Conservation (phyloP, 2,888 invertebrate genomes). For the Heliconius aoede region DNA sequence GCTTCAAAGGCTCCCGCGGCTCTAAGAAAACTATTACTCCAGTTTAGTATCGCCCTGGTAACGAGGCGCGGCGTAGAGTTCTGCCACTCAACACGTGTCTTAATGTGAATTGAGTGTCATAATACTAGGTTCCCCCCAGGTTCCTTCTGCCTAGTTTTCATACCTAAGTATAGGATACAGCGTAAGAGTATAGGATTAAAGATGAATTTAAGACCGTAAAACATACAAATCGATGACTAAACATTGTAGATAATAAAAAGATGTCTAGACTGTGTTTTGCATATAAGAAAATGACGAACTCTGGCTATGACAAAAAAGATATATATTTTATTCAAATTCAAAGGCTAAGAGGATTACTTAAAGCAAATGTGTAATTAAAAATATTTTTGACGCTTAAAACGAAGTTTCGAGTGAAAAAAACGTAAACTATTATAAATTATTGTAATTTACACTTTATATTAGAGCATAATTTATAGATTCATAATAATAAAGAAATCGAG, state of each 20-base stretch:
- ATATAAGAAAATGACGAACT: slow-evolving; percentile 36
- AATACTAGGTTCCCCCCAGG: no score
- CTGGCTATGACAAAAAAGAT: slow-evolving; percentile 30
- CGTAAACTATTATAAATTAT: not conserved
- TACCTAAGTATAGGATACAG: no score
- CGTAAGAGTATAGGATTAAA: no score
- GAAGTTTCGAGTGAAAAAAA: not conserved
- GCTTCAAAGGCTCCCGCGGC: slow-evolving; percentile 57
- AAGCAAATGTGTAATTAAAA: slow-evolving; percentile 16
- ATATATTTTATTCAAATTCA: slow-evolving; percentile 14
- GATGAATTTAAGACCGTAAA: slow-evolving; percentile 27
- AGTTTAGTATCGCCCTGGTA: slow-evolving; percentile 26
- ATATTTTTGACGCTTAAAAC: not conserved
- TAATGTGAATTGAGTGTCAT: no score
- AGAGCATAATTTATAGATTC: not conserved
- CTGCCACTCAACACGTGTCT: no score
- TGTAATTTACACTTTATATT: no score
- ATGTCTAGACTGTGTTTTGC: slow-evolving; percentile 44
- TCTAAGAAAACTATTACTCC: slow-evolving; percentile 45
- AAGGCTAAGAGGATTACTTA: slow-evolving; percentile 9
- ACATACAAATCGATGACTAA: slow-evolving; percentile 36
- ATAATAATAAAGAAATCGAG: not conserved
- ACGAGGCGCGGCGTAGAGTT: no score
- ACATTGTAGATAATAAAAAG: slow-evolving; percentile 38
- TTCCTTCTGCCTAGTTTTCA: no score